Evolutionary conservation across 2,797 vertebrate species (phyloP).

Genomic region (Notoglanidium macrostoma): DNA sequence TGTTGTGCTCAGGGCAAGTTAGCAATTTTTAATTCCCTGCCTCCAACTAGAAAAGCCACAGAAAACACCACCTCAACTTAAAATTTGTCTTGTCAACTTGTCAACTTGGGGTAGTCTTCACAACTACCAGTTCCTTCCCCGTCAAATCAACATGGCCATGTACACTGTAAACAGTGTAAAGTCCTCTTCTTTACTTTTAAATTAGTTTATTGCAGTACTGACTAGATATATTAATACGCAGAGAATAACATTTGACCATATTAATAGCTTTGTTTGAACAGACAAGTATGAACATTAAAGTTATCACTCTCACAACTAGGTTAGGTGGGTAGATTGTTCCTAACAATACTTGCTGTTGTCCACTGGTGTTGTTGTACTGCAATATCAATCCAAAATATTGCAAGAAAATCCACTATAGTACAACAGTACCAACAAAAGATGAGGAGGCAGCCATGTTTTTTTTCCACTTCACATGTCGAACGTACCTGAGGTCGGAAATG

Average conservation of each 20-base stretch:
- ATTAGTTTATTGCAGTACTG: neutral
- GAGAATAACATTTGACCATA: neutral
- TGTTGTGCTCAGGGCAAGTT: neutral
- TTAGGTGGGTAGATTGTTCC: neutral
- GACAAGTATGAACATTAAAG: neutral
- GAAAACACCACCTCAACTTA: neutral
- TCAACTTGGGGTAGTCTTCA: no score
- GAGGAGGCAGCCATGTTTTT: neutral
- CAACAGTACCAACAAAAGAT: neutral
- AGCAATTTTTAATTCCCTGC: neutral
- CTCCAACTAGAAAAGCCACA: neutral
- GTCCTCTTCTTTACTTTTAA: no score
- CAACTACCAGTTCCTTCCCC: neutral
- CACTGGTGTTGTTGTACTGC: neutral
- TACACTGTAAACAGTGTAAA: neutral
- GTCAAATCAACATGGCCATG: neutral
- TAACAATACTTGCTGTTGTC: no score
- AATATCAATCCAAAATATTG: no score
- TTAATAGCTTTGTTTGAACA: neutral
- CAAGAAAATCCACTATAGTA: neutral
- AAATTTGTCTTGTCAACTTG: conserved; percentile 5
- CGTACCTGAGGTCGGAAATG: neutral
- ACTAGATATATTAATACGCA: neutral
- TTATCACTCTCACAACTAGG: neutral
- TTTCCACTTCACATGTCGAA: neutral